phyloP scores from a whole-genome alignment of 2,113 vertebrate species.

The Protobothrops flavoviridis region DNA sequence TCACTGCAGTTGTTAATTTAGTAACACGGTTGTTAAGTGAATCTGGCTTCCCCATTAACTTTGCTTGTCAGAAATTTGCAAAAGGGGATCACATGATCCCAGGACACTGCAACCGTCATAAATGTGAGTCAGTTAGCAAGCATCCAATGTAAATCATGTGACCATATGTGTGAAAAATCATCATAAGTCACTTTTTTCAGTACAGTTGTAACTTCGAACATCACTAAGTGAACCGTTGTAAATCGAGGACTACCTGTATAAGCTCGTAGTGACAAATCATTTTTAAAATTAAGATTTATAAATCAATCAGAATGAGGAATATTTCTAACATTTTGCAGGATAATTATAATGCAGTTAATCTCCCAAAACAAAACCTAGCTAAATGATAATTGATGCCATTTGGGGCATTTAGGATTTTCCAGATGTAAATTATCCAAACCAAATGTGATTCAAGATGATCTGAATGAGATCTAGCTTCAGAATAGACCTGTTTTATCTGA shows the following conservation, averaged over 20 bases:
- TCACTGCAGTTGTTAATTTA: too few relatives aligned
- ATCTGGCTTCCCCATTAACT: too few relatives aligned
- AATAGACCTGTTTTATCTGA: background rate
- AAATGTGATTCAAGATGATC: background rate
- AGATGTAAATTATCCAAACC: background rate
- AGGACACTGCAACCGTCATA: too few relatives aligned
- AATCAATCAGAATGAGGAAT: background rate
- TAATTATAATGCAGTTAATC: background rate
- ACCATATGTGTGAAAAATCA: too few relatives aligned
- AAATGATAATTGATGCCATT: background rate
- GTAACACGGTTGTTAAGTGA: too few relatives aligned
- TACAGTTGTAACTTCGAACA: too few relatives aligned
- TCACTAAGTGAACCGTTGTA: too few relatives aligned
- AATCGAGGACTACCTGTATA: background rate
- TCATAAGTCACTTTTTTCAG: too few relatives aligned
- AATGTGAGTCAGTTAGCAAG: too few relatives aligned
- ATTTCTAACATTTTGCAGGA: background rate
- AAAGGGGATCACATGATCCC: too few relatives aligned
- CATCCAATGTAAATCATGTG: too few relatives aligned
- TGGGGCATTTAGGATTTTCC: background rate
- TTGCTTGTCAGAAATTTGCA: too few relatives aligned
- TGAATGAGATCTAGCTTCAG: background rate
- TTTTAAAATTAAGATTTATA: background rate
- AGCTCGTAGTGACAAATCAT: background rate
- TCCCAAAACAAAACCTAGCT: background rate